Percentiles rank a stretch among this genome's conserved stretches.
Evolutionary conservation across 2,113 vertebrate species (phyloP).

Genomic region (Odocoileus hemionus): DNA sequence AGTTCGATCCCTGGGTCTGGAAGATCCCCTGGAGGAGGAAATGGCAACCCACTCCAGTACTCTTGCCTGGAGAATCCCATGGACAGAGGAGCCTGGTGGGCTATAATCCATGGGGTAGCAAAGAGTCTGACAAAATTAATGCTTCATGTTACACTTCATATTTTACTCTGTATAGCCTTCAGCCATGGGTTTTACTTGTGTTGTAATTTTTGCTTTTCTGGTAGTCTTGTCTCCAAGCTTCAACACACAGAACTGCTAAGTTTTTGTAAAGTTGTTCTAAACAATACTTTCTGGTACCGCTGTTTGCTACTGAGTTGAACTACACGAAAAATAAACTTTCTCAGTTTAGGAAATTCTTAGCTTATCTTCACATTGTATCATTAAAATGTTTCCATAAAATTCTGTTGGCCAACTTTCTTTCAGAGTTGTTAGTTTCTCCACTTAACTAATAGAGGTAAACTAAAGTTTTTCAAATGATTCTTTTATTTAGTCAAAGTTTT

Average conservation of each 20-base stretch:
- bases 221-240: background rate
- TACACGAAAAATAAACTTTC: background rate
- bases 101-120: background rate
- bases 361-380: background rate
- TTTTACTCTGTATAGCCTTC: background rate
- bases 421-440: background rate
- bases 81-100: background rate
- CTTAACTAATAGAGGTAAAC: slow-evolving; percentile 29
- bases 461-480: background rate
- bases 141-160: background rate
- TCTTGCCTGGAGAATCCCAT: background rate
- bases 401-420: background rate
- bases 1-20: background rate
- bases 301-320: background rate
- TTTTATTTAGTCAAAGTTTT: background rate
- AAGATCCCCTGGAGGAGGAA: background rate
- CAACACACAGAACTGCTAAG: background rate
- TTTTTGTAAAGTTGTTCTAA: background rate
- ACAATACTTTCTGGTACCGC: background rate
- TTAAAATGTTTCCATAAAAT: background rate
- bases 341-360: background rate
- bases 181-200: background rate
- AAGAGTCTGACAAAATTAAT: background rate
- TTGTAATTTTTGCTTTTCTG: background rate
- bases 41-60: background rate